Base-by-base conservation (phyloP, 2,888 invertebrate genomes). In the Metellina segmentata region DNA sequence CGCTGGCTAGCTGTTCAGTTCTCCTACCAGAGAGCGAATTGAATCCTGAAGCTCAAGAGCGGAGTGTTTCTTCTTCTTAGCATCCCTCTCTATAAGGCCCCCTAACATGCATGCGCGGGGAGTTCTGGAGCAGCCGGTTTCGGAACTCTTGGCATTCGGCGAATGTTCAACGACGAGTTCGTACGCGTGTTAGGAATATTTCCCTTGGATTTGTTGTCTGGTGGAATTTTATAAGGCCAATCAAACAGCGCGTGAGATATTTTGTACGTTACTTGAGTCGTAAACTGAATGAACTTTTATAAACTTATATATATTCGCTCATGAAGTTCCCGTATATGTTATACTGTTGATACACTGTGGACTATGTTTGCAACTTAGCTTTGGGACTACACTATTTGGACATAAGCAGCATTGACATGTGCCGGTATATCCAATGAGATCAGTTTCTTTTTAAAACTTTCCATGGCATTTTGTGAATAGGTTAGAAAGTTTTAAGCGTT, bases 11-110 rank as follows among this genome's bases (percentile, higher is more conserved):
- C 72, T 53, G 52, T 70, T 48, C 75, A 69, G 71, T 86, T 79
- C 87, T 74, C 78, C 49, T 20, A 19, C 52, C 85, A 70, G 74
- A 83, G 49, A 49, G 90, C 49, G 72, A 85, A 77, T 78, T 83
- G 78, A 82, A 83, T 87, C 86, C 78, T 20, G 88, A 88, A 75
- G 88, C 88, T 61, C 74, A 81, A 81, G 88, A 88, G 74, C 88
- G 61, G 88, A 75, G 74, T 61, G 20, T 69, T 70, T 88, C 53
- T 81, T 61, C 79, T 61, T 69, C 78, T 61, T 19, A 78, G 71
- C 71, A 78, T 75, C 48, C 20, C 11, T 81, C 34, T 34, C 7
- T 11, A 70, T 34, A 11, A n/a, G 70, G 11, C 49, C 2, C 7
- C 13, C n/a, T 53, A 8, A 20, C 20, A 53, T 7, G 61, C 61